Conservation (phyloP, 2,797 vertebrate genomes). For the Triplophysa bombifrons region DNA sequence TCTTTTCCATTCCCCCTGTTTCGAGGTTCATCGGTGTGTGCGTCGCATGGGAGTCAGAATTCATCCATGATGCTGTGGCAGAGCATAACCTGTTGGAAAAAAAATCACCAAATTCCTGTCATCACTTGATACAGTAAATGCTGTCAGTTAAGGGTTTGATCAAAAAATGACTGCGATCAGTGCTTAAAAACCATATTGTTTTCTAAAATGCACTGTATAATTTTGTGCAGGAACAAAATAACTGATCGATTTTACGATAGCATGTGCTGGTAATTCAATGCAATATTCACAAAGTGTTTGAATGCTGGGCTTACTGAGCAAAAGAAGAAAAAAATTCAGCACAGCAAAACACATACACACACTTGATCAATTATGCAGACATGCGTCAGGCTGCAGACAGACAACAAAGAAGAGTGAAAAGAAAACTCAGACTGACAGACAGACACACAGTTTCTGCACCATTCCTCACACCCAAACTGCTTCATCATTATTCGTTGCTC, state of each 20-base stretch:
- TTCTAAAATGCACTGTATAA: neutral
- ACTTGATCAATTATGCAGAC: neutral
- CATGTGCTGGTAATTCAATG: neutral
- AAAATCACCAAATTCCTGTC: neutral
- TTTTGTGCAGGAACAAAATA: neutral
- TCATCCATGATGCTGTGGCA: slow-evolving; percentile 78
- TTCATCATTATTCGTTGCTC: slow-evolving; percentile 31
- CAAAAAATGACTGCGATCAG: too few relatives aligned
- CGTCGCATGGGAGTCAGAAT: slow-evolving; percentile 51
- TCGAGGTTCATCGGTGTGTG: slow-evolving; percentile 48
- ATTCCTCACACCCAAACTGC: neutral
- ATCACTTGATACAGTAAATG: neutral
- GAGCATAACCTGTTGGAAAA: slow-evolving; percentile 64
- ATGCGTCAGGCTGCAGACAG: neutral
- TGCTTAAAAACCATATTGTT: neutral
- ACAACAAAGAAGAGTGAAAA: slow-evolving; percentile 8
- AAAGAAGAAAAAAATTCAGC: neutral
- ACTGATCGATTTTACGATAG: neutral
- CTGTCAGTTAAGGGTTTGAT: neutral
- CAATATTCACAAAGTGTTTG: neutral
- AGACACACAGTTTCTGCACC: neutral
- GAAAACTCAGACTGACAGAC: slow-evolving; percentile 1
- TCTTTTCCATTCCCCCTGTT: slow-evolving; percentile 61
- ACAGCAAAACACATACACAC: neutral
- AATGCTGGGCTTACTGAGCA: neutral